Base-by-base conservation (phyloP, 2,888 invertebrate genomes). In the Rhogogaster chlorosoma region DNA sequence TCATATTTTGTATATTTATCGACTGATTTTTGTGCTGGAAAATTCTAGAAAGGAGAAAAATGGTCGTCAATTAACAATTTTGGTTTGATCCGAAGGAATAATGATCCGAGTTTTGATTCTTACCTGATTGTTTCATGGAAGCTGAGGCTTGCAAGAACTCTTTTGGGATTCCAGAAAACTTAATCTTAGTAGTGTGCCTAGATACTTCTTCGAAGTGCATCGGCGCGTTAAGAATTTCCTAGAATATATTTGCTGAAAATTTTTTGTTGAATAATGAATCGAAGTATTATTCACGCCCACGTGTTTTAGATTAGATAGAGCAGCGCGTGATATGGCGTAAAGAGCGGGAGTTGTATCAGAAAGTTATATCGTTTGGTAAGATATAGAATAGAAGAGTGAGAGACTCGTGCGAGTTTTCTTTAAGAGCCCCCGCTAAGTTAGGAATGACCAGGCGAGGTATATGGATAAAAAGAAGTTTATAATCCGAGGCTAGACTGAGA, bases 401-500 rank as follows among this genome's bases (percentile, higher is more conserved):
- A 26, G 77, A 80, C 32, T 61, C 80, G 80, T 29, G 80, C 57
- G 22, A 61, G 80, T 61, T 61, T 64, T 61, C 53, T 26, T 61
- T 22, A 4, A n/a, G 83, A 45, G 70, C 83, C 83, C 80, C 83
- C 83, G 83, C 83, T 67, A 83, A 61, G 83, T n/a, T 45, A 83
- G 67, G 83, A 83, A 83, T 83, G 67, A 83, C 67, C 67, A 22
- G 57, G 4, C 80, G 38, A 61, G 77, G 77, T 77, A 36, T 80
- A 22, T n/a, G 57, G 61, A 38, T 61, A 80, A 80, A 42, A 61
- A 61, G 38, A 80, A 38, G 6, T 80, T 80, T 22, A 61, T 38
- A 80, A 61, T 64, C 80, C 80, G 61, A 49, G 49, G 10, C 36
- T 36, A 36, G 57, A 29, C 57, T 22, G 57, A 80, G 80, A 61